Percentiles rank a stretch among this genome's conserved stretches.
Evolutionary conservation across 2,797 vertebrate species (phyloP).

Genomic region (Pseudopleuronectes americanus): DNA sequence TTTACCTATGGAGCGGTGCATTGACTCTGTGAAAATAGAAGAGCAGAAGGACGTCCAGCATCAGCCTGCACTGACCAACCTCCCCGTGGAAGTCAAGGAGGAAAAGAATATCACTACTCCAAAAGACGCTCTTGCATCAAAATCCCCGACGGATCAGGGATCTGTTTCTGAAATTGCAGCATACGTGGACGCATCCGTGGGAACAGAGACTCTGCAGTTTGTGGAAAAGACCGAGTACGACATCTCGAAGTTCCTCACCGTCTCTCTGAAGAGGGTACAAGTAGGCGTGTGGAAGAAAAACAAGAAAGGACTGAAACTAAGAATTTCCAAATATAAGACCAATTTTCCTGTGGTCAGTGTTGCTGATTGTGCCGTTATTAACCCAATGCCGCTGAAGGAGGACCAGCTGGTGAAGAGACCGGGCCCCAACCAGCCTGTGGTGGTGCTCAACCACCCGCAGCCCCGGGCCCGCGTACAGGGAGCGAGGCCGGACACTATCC

Average conservation of each 20-base stretch:
- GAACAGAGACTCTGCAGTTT: conserved; percentile 49
- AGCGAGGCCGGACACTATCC: conserved; percentile 14
- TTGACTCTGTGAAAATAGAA: conserved; percentile 58
- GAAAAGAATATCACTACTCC: conserved; percentile 21
- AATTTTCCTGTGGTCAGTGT: conserved; percentile 16
- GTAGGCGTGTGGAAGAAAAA: conserved; percentile 64
- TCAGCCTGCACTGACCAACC: not conserved
- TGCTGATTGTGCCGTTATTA: conserved; percentile 50
- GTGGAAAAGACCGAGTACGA: conserved; percentile 52
- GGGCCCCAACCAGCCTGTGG: conserved; percentile 92
- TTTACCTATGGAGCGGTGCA: not conserved
- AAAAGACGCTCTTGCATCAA: not conserved
- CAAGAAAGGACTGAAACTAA: conserved; percentile 68
- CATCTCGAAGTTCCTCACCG: conserved; percentile 75
- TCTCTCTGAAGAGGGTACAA: conserved; percentile 81
- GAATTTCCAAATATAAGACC: conserved; percentile 62
- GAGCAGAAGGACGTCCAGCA: conserved; percentile 29
- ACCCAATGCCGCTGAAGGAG: conserved; percentile 85
- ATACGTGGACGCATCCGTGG: not conserved
- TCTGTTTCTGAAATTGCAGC: not conserved
- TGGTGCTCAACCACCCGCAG: conserved; percentile 95
- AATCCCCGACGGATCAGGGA: conserved; percentile 6
- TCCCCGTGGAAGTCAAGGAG: conserved; percentile 38
- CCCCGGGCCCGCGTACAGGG: conserved; percentile 76
- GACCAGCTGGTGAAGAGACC: conserved; percentile 91